These are phyloP conservation scores for Buphagus erythrorhynchus DNA, from an alignment of 2,797 vertebrate species.

Conservation along the genomic window DNA sequence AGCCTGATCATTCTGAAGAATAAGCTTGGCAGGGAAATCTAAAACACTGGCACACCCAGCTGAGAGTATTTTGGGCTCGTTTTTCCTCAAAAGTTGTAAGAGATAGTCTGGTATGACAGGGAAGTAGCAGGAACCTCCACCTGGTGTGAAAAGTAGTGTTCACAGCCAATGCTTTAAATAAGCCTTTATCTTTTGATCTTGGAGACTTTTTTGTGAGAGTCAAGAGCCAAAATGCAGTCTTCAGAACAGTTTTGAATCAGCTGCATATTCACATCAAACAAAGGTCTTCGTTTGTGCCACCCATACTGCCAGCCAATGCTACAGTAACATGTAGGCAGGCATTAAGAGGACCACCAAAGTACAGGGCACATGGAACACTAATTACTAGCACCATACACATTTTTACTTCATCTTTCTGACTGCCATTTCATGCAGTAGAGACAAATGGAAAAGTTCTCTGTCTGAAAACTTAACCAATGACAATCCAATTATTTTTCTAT, in stretches of 20 bases:
- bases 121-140: neutral
- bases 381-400: neutral
- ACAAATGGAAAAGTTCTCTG: fast-evolving
- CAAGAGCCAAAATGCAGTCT: neutral
- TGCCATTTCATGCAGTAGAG: neutral
- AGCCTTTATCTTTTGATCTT: neutral
- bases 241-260: neutral
- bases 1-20: neutral
- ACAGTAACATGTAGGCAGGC: neutral
- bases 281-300: neutral
- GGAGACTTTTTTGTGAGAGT: neutral
- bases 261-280: neutral
- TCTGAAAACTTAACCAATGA: neutral
- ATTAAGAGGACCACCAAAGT: neutral
- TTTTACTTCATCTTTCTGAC: neutral
- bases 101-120: neutral
- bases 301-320: neutral
- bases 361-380: neutral
- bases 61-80: neutral
- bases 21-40: neutral
- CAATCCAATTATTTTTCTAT: neutral
- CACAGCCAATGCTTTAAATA: neutral
- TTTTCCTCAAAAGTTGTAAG: neutral
- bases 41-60: neutral
- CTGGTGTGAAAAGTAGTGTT: neutral